These are phyloP conservation scores for Himalopsyche anomala DNA, from an alignment of 2,888 invertebrate species.

Conservation along the genomic window DNA sequence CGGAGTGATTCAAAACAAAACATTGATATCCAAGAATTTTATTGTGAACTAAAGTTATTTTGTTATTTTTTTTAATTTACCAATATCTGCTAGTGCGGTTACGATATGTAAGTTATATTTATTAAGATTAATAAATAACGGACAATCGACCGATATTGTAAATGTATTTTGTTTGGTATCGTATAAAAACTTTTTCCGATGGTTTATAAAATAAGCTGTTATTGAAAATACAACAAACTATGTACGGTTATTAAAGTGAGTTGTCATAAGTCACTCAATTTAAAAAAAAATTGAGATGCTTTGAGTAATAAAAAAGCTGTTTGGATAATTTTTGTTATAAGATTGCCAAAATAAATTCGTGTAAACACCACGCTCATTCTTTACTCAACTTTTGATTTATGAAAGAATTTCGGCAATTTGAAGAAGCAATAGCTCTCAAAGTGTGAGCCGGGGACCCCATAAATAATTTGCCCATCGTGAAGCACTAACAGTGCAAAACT, in stretches of 20 bases:
- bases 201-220: too few relatives aligned
- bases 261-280: not conserved
- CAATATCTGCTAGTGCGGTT: too few relatives aligned
- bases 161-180: too few relatives aligned
- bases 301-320: conserved; percentile 8
- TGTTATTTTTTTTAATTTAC: too few relatives aligned
- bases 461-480: conserved; percentile 17
- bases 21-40: too few relatives aligned
- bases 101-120: too few relatives aligned
- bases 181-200: too few relatives aligned
- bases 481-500: conserved; percentile 1
- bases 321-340: not conserved
- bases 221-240: not conserved
- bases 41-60: too few relatives aligned
- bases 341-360: conserved; percentile 21
- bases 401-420: conserved; percentile 30
- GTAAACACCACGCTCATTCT: conserved; percentile 11
- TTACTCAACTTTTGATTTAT: conserved; percentile 27
- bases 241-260: not conserved
- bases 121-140: too few relatives aligned
- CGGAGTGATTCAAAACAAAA: too few relatives aligned
- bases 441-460: conserved; percentile 30
- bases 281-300: conserved; percentile 8
- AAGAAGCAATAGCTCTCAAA: conserved; percentile 34
- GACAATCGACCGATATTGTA: too few relatives aligned